Conservation (phyloP, 2,888 invertebrate genomes). For the Pristionchus exspectatus region DNA sequence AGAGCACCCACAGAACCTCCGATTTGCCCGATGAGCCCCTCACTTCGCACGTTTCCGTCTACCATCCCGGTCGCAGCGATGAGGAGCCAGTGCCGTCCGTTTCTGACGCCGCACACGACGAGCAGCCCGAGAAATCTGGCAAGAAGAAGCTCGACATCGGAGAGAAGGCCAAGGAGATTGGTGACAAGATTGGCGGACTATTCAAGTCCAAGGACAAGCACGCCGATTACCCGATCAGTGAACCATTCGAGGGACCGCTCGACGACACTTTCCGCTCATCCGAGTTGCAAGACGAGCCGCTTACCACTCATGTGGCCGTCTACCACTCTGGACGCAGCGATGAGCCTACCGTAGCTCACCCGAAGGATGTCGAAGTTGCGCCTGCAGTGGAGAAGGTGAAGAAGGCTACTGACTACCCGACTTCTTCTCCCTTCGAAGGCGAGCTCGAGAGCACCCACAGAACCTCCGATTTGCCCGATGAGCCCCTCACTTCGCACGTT, state of each 20-base stretch:
- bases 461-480: not conserved
- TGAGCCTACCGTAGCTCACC: not conserved
- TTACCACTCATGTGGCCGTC: not conserved
- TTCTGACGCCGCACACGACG: not conserved
- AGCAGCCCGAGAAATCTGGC: not conserved
- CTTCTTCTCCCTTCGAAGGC: conserved; percentile 18
- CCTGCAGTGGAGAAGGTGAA: not conserved
- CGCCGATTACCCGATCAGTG: conserved; percentile 11
- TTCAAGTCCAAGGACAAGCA: conserved; percentile 15
- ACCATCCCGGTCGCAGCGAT: conserved; percentile 26
- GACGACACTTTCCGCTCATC: not conserved
- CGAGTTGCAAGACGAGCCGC: conserved; percentile 27
- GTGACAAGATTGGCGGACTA: conserved; percentile 9
- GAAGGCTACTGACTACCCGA: not conserved
- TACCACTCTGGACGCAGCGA: conserved; percentile 31
- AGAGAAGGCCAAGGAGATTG: not conserved
- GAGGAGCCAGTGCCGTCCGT: not conserved
- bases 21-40: not conserved
- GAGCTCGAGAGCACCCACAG: not conserved
- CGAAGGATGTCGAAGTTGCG: not conserved
- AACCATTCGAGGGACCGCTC: not conserved
- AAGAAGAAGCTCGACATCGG: conserved; percentile 11
- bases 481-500: conserved; percentile 11
- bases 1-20: not conserved
- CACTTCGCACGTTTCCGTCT: not conserved